Percentiles rank a stretch among this genome's conserved stretches.
Evolutionary conservation across 2,888 invertebrate species (phyloP).

Genomic region (Hedya salicella): DNA sequence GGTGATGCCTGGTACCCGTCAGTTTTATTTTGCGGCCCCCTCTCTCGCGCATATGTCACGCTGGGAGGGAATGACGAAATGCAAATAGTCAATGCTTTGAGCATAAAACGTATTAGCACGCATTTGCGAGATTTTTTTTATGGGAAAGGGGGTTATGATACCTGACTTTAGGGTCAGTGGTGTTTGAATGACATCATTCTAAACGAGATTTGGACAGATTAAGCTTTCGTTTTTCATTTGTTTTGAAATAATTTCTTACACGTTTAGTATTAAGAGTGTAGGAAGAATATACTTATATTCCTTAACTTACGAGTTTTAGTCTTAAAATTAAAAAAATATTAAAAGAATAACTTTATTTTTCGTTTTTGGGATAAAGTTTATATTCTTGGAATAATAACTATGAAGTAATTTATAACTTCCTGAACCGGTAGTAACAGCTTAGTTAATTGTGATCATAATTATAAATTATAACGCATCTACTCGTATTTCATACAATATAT

Average conservation of each 20-base stretch:
- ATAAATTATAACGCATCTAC: too few relatives aligned
- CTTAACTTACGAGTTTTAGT: too few relatives aligned
- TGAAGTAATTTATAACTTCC: too few relatives aligned
- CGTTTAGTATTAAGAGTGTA: background rate
- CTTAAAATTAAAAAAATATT: too few relatives aligned
- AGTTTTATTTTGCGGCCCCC: conserved; percentile 78
- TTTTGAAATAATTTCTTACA: background rate
- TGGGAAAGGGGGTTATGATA: conserved; percentile 55
- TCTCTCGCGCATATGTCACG: conserved; percentile 77
- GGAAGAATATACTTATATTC: too few relatives aligned
- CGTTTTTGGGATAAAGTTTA: too few relatives aligned
- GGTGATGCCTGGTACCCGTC: conserved; percentile 64
- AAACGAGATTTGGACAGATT: conserved; percentile 11
- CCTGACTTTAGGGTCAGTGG: conserved; percentile 43
- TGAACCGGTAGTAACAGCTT: too few relatives aligned
- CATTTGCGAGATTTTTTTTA: conserved; percentile 61
- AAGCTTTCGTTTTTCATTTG: background rate
- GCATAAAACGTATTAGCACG: conserved; percentile 64
- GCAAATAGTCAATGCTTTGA: conserved; percentile 37
- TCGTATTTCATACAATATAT: too few relatives aligned
- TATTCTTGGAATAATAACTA: too few relatives aligned
- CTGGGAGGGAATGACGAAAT: conserved; percentile 49
- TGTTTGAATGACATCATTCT: conserved; percentile 37
- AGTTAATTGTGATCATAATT: too few relatives aligned
- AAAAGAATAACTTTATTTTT: too few relatives aligned